These are phyloP conservation scores for Lepus oiostolus DNA, from an alignment of 2,797 vertebrate species.

Conservation along the genomic window DNA sequence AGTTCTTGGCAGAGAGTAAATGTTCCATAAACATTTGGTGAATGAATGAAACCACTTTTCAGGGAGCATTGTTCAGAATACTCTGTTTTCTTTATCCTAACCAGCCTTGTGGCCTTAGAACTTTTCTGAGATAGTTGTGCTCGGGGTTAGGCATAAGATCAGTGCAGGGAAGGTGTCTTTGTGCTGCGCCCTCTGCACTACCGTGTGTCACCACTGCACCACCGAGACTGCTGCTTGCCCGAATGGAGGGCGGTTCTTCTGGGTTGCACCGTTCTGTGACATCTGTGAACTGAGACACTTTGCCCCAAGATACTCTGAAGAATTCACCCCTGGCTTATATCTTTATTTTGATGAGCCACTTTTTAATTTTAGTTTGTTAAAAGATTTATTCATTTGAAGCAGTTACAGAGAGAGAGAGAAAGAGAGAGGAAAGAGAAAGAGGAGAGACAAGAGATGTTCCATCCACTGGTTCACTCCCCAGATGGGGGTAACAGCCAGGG, in stretches of 20 bases:
- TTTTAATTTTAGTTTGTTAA: no score
- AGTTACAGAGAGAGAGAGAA: no score
- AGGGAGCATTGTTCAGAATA: conserved; percentile 42
- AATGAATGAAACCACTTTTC: conserved; percentile 51
- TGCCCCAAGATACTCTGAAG: neutral
- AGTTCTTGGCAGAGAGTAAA: conserved; percentile 22
- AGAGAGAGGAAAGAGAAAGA: no score
- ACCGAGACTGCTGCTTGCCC: neutral
- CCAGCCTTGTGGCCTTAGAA: neutral
- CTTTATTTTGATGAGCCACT: conserved; percentile 27
- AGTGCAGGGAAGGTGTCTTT: neutral
- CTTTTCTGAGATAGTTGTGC: conserved; percentile 40
- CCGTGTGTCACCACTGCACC: neutral
- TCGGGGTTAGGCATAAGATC: neutral
- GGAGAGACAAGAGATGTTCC: no score
- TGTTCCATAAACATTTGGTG: conserved; percentile 42
- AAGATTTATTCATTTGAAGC: no score
- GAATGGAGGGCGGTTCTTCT: neutral
- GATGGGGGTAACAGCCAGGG: no score
- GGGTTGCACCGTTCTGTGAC: neutral
- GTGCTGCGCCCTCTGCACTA: neutral
- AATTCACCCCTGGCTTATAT: conserved; percentile 15
- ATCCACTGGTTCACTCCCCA: no score
- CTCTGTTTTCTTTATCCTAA: conserved; percentile 38
- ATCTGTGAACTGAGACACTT: neutral